Conservation (phyloP, 2,113 vertebrate species). For the Myotis davidii region DNA sequence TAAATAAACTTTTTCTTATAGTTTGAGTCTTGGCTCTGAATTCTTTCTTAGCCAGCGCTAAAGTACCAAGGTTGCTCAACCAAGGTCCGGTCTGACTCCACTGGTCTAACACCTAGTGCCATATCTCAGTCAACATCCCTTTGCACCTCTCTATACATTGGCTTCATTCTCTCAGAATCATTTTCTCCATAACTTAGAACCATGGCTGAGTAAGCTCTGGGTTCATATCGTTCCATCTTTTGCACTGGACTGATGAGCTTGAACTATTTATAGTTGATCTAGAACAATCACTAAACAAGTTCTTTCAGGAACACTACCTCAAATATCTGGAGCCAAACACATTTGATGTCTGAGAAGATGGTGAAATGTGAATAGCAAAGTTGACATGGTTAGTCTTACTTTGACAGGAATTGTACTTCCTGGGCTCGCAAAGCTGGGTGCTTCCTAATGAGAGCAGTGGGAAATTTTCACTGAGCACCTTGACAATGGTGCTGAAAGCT, state of each 20-base stretch:
- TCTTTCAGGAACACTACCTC: background rate
- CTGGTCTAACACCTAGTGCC: background rate
- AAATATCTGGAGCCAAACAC: background rate
- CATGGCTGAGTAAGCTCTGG: background rate
- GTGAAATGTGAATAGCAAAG: background rate
- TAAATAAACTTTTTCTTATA: background rate
- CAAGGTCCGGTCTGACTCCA: background rate
- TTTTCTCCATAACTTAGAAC: background rate
- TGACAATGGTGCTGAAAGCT: background rate
- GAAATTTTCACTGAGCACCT: background rate
- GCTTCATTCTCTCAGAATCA: background rate
- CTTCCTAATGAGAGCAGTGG: background rate
- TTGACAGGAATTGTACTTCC: background rate
- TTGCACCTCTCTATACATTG: background rate
- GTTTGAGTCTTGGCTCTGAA: background rate
- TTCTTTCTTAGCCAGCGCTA: background rate
- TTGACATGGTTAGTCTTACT: too few species aligned
- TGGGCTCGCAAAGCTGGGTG: background rate
- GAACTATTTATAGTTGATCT: background rate
- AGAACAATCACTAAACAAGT: background rate
- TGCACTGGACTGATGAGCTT: background rate
- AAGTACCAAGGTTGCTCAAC: background rate
- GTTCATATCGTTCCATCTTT: background rate
- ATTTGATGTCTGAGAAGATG: background rate
- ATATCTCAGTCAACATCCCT: background rate